These are phyloP conservation scores for Trachelipus rathkii DNA, from an alignment of 1,140 invertebrate species.

Conservation along the genomic window DNA sequence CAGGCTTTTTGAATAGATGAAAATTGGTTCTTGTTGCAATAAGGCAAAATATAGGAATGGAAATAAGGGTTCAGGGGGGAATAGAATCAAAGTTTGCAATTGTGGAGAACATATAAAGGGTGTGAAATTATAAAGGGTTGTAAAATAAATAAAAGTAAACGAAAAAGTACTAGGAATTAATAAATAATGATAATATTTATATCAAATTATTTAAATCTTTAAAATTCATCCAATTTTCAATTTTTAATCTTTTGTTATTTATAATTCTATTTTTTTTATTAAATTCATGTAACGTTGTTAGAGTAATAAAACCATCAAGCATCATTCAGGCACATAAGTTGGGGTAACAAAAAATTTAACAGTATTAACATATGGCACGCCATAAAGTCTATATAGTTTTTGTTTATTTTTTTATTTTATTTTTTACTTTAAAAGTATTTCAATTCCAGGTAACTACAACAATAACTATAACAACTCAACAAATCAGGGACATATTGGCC, in stretches of 20 bases:
- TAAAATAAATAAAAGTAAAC: slow-evolving; percentile 39
- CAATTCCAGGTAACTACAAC: slow-evolving; percentile 34
- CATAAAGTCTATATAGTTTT: neutral
- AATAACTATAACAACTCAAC: slow-evolving; percentile 45
- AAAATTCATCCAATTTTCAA: too few relatives aligned
- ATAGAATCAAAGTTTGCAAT: slow-evolving; percentile 19
- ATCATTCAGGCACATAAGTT: slow-evolving; percentile 39
- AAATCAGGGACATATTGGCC: slow-evolving; percentile 38
- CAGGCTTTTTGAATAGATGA: slow-evolving; percentile 1
- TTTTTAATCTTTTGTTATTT: too few relatives aligned
- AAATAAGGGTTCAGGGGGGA: slow-evolving; percentile 16
- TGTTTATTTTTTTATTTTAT: too few relatives aligned
- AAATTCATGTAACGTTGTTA: neutral
- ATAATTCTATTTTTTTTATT: too few relatives aligned
- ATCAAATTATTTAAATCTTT: too few relatives aligned
- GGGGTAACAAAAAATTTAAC: slow-evolving; percentile 29
- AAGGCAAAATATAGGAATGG: slow-evolving; percentile 8
- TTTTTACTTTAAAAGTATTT: slow-evolving; percentile 14
- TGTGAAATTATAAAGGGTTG: too few relatives aligned
- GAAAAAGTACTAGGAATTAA: slow-evolving; percentile 34
- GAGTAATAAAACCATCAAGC: slow-evolving; percentile 19
- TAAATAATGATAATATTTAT: slow-evolving; percentile 25
- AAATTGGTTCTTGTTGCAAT: neutral
- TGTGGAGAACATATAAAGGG: slow-evolving; percentile 20
- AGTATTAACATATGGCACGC: slow-evolving; percentile 1